Evolutionary conservation across 37 sponge, comb jelly and placozoan genomes (phyloP), one percentile per base, ranked within the genome.

Genomic region (Crambe crambe): DNA sequence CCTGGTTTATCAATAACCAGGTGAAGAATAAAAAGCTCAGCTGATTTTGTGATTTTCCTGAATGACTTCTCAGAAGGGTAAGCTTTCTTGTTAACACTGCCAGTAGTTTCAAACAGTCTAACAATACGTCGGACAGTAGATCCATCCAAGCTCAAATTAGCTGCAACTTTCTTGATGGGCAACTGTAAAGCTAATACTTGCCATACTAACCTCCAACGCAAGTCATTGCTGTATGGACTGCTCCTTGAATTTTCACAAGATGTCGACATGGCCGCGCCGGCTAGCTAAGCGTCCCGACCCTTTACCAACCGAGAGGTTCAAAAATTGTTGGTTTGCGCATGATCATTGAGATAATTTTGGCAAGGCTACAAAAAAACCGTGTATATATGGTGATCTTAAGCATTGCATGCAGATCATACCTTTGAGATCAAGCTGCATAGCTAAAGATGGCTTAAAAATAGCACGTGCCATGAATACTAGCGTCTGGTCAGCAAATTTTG

Each of bases 181-280:
- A 4, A 34, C 64, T 73, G 61, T 20, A 81, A 64, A 39, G 35
- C 70, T 22, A 40, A 42, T 12, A 25, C 29, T 71, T 81, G 72
- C 82, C 82, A 81, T 26, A 81, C 73, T 29, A 81, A 72, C 12
- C 82, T 40, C 82, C 82, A 81, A 18, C 72, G 56, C 12, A 81
- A 34, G 43, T 81, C 72, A 39, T 81, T 64, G 34, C 82, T 71
- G 72, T 81, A 81, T 17, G 82, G 73, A 60, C 72, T 60, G 17
- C 25, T n/a, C 22, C 72, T 72, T 17, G 6, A 1, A 3, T 42
- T 62, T 30, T 56, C 75, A 36, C 40, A 37, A 9, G 70, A 31
- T 63, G 26, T 63, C n/a, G n/a, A n/a, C n/a, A n/a, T n/a, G n/a
- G n/a, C n/a, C n/a, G n/a, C n/a, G n/a, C n/a, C n/a, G n/a, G n/a